phyloP scores from a whole-genome alignment of 1,140 invertebrate species.

The Dolichoris vasculosae region DNA sequence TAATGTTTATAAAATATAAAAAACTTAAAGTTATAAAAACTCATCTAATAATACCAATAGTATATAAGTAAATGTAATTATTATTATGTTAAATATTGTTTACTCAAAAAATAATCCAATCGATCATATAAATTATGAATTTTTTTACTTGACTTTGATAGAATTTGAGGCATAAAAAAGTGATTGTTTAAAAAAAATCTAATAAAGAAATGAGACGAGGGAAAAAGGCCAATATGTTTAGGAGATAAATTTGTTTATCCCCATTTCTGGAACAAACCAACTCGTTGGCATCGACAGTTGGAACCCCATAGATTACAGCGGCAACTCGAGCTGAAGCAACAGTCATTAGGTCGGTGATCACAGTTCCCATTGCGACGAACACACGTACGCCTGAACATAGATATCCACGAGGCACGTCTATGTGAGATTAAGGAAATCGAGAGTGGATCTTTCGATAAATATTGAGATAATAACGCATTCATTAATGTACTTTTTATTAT shows the following conservation, averaged over 20 bases:
- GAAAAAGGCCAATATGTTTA: neutral
- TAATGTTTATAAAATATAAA: too few species aligned
- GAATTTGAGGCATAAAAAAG: too few species aligned
- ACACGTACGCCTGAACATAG: constrained; percentile 90
- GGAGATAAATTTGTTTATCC: constrained; percentile 75
- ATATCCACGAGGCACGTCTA: constrained; percentile 90
- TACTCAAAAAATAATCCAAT: neutral
- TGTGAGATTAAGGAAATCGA: constrained; percentile 75
- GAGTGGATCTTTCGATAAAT: constrained; percentile 62
- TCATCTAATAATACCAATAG: too few species aligned
- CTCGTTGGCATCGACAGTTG: constrained; percentile 91
- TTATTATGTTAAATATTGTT: too few species aligned
- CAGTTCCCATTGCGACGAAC: constrained; percentile 87
- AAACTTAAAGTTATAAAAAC: too few species aligned
- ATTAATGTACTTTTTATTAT: constrained; percentile 56
- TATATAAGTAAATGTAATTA: too few species aligned
- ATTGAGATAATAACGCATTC: constrained; percentile 58
- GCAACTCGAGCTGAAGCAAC: constrained; percentile 90
- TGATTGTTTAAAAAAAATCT: too few species aligned
- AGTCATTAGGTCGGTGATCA: constrained; percentile 89
- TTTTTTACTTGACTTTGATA: too few species aligned
- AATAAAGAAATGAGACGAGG: neutral
- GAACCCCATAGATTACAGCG: constrained; percentile 93
- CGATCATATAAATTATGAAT: neutral
- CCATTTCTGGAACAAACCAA: constrained; percentile 93